Percentiles rank a stretch among this genome's conserved stretches.
Evolutionary conservation across 2,797 vertebrate genomes (phyloP).

Genomic region (Danio kyathit): DNA sequence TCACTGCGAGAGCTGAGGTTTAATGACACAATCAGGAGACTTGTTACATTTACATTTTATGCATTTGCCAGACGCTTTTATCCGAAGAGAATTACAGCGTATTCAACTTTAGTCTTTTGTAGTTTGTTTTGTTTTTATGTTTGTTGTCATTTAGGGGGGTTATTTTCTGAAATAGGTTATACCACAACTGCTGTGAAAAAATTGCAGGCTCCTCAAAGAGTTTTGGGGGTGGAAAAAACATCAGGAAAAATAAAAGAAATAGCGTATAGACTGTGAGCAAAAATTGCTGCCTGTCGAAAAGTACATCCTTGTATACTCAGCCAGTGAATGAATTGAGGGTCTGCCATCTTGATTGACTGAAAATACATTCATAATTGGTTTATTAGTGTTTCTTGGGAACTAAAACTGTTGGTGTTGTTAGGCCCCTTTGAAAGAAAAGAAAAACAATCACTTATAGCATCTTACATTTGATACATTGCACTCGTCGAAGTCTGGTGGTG

Average conservation of each 20-base stretch:
- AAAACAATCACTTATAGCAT: not conserved
- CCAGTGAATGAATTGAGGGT: not conserved
- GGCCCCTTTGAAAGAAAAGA: not conserved
- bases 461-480: not conserved
- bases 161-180: not conserved
- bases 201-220: not conserved
- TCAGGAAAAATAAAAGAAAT: not conserved
- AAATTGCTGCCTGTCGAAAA: conserved; percentile 18
- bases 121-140: conserved; percentile 6
- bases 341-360: not conserved
- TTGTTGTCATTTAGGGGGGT: not conserved
- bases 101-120: conserved; percentile 20
- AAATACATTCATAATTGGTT: not conserved
- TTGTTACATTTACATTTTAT: conserved; percentile 43
- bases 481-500: not conserved
- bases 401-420: not conserved
- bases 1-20: conserved; percentile 22
- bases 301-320: not conserved
- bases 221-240: not conserved
- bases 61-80: conserved; percentile 13
- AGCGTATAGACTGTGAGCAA: not conserved
- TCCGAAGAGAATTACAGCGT: not conserved
- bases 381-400: not conserved
- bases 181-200: conserved; percentile 8
- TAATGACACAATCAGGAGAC: conserved; percentile 42